phyloP scores from a whole-genome alignment of 2,113 vertebrate species.

The Saccopteryx leptura region DNA sequence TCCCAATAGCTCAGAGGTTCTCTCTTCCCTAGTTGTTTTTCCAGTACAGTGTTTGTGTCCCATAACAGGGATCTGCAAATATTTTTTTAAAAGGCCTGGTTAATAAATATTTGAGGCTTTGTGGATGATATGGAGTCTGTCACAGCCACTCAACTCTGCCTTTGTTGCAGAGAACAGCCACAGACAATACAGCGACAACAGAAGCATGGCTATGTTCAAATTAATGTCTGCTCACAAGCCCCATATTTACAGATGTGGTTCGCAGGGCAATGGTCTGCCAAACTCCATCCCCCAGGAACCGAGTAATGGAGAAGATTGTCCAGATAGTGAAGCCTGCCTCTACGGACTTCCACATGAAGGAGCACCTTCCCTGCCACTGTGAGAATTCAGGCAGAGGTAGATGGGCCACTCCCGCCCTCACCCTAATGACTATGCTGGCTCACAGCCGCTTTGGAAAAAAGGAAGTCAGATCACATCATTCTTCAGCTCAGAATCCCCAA shows the following conservation, averaged over 20 bases:
- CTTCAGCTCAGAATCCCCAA: not conserved
- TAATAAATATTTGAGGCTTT: constrained; percentile 23
- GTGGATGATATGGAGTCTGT: not conserved
- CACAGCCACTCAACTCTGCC: not conserved
- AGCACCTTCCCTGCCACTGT: not conserved
- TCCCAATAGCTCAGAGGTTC: not conserved
- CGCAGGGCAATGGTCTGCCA: not conserved
- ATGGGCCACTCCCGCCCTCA: not conserved
- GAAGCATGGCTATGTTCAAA: not conserved
- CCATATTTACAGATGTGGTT: not conserved
- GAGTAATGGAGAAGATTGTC: not conserved
- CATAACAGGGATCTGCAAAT: not conserved
- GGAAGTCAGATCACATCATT: not conserved
- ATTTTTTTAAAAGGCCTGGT: not conserved
- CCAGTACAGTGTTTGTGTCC: not conserved
- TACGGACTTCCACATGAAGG: not conserved
- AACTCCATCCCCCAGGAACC: not conserved
- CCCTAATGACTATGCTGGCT: not conserved
- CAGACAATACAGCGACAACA: not conserved
- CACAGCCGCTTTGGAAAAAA: not conserved
- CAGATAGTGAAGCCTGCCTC: not conserved
- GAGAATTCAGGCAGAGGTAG: not conserved
- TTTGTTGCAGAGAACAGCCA: not conserved
- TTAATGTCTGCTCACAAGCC: not conserved
- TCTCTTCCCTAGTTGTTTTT: constrained; percentile 10